Evolutionary conservation across 2,888 invertebrate species (phyloP), one percentile per base, ranked within the genome.

Genomic region (Laspeyria flexula): DNA sequence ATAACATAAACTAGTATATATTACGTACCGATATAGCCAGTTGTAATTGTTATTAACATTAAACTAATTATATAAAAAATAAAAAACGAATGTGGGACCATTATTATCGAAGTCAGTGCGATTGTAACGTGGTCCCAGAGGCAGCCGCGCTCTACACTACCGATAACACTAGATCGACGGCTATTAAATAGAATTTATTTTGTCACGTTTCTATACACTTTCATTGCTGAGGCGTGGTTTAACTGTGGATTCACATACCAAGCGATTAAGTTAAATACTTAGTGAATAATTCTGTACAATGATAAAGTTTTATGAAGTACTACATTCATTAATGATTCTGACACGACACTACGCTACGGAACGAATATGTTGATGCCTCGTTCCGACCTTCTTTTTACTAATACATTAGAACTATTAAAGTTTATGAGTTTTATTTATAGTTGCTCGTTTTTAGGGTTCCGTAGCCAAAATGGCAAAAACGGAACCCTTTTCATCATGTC

Each of bases 161-260:
- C 56, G 67, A 61, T 66, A 68, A 53, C 43, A 13, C 39, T 39
- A 25, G 40, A 42, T 16, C 55, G 30, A 31, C 25, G 13, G 35
- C 49, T 40, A 50, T 31, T 31, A 12, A 31, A 31, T 31, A 31
- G 6, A 31, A 7, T 60, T 54, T 59, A 59, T 42, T 49, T 42
- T 34, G 13, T 33, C 9, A 48, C 45, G 44, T 55, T 58, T 43
- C 39, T 42, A 59, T 47, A 52, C 37, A 51, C 40, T 61, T 39
- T 45, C 43, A 30, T 31, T 21, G 10, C n/a, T 21, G 21, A 11
- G 23, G 10, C 9, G 21, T 12, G 13, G 18, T 12, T 18, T 21
- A 10, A 6, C 12, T 23, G 31, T 7, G 9, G 25, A 25, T 25
- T 25, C 25, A 7, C 25, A 25, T 25, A 25, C 25, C 7, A 7